phyloP scores from a whole-genome alignment of 2,888 invertebrate genomes.

The Proisotoma minuta region DNA sequence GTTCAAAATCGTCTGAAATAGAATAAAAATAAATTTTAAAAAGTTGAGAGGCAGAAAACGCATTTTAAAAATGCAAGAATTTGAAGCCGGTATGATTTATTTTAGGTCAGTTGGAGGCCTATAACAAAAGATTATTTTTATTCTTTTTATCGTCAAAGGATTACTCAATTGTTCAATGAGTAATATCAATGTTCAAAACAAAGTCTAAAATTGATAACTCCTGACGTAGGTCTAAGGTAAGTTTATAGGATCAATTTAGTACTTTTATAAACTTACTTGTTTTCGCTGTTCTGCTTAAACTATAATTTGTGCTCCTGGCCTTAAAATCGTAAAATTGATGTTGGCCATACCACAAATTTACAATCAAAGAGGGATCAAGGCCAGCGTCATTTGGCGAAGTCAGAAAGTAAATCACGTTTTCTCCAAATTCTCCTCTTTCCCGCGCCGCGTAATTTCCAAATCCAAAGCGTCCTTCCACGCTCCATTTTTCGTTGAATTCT shows the following conservation, averaged over 20 bases:
- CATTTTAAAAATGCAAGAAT: too few relatives aligned
- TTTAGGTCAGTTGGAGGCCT: too few relatives aligned
- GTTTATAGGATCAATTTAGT: too few relatives aligned
- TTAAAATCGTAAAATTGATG: conserved; percentile 13
- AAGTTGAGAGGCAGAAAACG: too few relatives aligned
- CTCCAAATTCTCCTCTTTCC: not conserved
- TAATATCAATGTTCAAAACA: too few relatives aligned
- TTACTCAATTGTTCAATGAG: too few relatives aligned
- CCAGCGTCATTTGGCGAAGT: not conserved
- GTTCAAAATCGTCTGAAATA: conserved; percentile 15
- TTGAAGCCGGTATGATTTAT: too few relatives aligned
- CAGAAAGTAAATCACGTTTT: conserved; percentile 16
- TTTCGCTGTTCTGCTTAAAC: conserved; percentile 9
- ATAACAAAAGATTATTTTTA: too few relatives aligned
- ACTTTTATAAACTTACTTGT: conserved; percentile 4
- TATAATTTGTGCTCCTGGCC: not conserved
- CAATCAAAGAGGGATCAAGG: not conserved
- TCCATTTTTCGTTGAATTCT: conserved; percentile 10
- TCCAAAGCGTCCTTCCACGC: not conserved
- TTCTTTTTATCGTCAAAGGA: too few relatives aligned
- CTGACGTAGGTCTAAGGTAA: too few relatives aligned
- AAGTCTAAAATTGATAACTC: too few relatives aligned
- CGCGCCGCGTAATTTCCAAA: not conserved
- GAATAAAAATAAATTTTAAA: too few relatives aligned
- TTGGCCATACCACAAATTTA: not conserved